A percentile compares a stretch with the other conserved stretches of the same genome.
phyloP scores from a whole-genome alignment of 1,140 invertebrate species.

The Hypothenemus hampei region DNA sequence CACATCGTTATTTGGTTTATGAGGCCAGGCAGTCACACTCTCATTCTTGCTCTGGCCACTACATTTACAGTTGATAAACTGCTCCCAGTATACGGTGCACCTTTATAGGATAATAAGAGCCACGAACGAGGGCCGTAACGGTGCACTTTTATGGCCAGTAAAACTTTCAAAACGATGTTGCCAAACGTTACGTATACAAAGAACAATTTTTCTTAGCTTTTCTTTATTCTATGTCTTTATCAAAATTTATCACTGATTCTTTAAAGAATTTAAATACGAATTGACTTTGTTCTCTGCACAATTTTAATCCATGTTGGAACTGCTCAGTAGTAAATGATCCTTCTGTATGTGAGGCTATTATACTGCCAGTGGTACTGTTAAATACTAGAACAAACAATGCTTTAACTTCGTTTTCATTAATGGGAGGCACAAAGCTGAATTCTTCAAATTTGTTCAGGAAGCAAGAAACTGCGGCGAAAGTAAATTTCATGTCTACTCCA shows the following conservation, averaged over 20 bases:
- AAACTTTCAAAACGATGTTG: too few relatives aligned
- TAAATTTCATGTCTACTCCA: slow-evolving; percentile 71
- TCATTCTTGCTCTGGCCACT: slow-evolving; percentile 32
- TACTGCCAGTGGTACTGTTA: slow-evolving; percentile 59
- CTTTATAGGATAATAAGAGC: slow-evolving; percentile 40
- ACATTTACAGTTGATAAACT: slow-evolving; percentile 39
- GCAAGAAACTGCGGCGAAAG: slow-evolving; percentile 72
- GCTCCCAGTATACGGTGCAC: slow-evolving; percentile 33
- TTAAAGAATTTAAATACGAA: slow-evolving; percentile 69
- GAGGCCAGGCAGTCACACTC: too few relatives aligned
- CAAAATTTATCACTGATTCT: slow-evolving; percentile 34
- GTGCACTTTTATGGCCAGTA: too few relatives aligned
- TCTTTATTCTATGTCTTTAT: not conserved
- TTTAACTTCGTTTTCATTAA: slow-evolving; percentile 43
- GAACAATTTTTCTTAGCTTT: too few relatives aligned
- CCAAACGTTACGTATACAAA: too few relatives aligned
- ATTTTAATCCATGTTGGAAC: slow-evolving; percentile 57
- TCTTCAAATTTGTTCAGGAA: slow-evolving; percentile 60
- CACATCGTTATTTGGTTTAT: slow-evolving; percentile 34
- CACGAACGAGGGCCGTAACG: slow-evolving; percentile 1
- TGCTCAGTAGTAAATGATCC: slow-evolving; percentile 62
- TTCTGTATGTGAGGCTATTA: slow-evolving; percentile 61
- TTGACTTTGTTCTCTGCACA: slow-evolving; percentile 59
- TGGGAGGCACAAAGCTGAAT: slow-evolving; percentile 58
- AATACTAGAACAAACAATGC: slow-evolving; percentile 66